Conservation (phyloP, 2,888 invertebrate genomes). For the Graphium colonna region DNA sequence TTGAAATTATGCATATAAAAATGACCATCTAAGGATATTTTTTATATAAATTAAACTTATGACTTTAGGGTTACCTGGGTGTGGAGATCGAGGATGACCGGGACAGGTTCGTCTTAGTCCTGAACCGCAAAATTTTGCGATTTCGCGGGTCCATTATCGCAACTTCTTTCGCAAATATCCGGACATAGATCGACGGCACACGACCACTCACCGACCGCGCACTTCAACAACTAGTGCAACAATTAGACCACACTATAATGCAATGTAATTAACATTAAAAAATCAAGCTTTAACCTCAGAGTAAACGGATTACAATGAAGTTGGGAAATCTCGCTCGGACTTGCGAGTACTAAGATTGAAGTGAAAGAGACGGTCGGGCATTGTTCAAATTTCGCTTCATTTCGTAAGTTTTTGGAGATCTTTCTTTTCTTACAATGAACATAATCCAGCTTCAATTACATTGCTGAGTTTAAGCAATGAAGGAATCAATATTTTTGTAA, state of each 20-base stretch:
- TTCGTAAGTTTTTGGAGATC: slow-evolving; percentile 43
- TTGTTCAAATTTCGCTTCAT: slow-evolving; percentile 49
- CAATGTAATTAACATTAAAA: slow-evolving; percentile 71
- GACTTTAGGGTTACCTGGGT: slow-evolving; percentile 53
- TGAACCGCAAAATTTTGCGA: slow-evolving; percentile 53
- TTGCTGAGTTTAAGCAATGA: too few species aligned
- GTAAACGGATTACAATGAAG: slow-evolving; percentile 54
- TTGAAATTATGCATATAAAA: too few species aligned
- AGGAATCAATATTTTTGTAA: not conserved
- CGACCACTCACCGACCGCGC: slow-evolving; percentile 62
- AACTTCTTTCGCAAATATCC: slow-evolving; percentile 19
- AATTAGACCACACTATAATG: slow-evolving; percentile 67
- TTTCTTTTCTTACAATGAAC: slow-evolving; percentile 20
- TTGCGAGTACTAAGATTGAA: slow-evolving; percentile 37
- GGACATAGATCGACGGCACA: slow-evolving; percentile 39
- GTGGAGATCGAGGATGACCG: slow-evolving; percentile 64
- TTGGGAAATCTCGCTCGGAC: slow-evolving; percentile 53
- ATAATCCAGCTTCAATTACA: slow-evolving; percentile 17
- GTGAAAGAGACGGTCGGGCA: slow-evolving; percentile 47
- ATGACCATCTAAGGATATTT: too few species aligned
- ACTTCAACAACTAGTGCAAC: slow-evolving; percentile 60
- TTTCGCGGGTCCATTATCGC: slow-evolving; percentile 66
- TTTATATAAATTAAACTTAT: slow-evolving; percentile 21
- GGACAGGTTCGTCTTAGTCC: slow-evolving; percentile 52
- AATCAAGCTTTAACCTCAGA: slow-evolving; percentile 73